Base-by-base conservation (phyloP, 2,113 vertebrate genomes). In the Hiodon tergisus region DNA sequence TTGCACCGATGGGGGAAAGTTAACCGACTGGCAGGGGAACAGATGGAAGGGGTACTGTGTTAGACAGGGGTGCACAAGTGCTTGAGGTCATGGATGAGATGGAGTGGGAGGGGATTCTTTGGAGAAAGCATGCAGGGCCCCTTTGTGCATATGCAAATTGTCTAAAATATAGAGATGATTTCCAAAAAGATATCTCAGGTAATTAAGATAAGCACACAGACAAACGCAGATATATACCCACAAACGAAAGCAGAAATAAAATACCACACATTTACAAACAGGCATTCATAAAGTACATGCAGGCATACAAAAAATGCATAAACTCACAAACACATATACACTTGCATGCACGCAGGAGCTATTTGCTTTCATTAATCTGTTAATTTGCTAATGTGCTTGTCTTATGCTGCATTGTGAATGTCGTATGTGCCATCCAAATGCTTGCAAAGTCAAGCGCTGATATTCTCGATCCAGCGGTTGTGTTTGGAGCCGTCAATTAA, bases 401-500 rank as follows among this genome's bases (percentile, higher is more conserved):
- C n/a, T 82, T 80, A 79, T 81, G 84, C 81, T 75, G 5, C 46
- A 51, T 72, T 72, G 79, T 83, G 77, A 81, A 83, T 51, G 73
- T 69, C 80, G 83, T 84, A 73, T 83, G 75, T 87, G 86, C 85
- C 85, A 75, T 85, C 87, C 70, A 60, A 50, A n/a, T 31, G 5
- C 55, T 60, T 89, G 89, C 31, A 31, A 31, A 31, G 31, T 89
- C 85, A 85, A 83, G 86, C 83, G 86, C 86, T 90, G 83, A 88
- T 90, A 89, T 92, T 91, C 88, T 88, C 83, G 87, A 87, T 81
- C 84, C 48, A 80, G 77, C 83, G 76, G 84, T 84, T 70, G 76
- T 82, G 83, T 77, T 83, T 81, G 7, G 78, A 86, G 86, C 87
- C 83, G 85, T 82, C 89, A 90, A 89, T 90, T 90, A 90, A 85